Percentiles rank a stretch among this genome's conserved stretches.
These are phyloP conservation scores for Callyntrura sp. DNA, from an alignment of 2,888 invertebrate species.

Conservation along the genomic window DNA sequence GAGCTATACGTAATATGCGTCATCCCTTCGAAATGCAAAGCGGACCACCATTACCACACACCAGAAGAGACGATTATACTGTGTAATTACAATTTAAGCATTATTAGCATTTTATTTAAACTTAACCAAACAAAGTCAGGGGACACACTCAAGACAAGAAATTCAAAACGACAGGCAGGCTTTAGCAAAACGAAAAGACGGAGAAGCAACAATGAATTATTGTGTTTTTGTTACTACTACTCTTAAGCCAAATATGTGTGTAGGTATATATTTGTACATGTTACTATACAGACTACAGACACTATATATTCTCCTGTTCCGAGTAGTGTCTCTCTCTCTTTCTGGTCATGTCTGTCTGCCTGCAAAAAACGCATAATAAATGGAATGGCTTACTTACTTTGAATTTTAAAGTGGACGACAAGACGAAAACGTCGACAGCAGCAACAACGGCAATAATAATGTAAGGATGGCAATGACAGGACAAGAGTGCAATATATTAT, in stretches of 20 bases:
- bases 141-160: conserved; percentile 21
- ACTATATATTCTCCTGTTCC: background rate
- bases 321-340: no score
- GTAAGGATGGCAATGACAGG: conserved; percentile 45
- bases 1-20: background rate
- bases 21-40: background rate
- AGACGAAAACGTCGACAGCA: conserved; percentile 42
- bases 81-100: conserved; percentile 63
- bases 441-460: conserved; percentile 30
- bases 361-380: conserved; percentile 45
- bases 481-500: conserved; percentile 56
- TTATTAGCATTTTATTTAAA: conserved; percentile 58
- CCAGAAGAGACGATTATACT: conserved; percentile 50
- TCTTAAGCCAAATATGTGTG: no score
- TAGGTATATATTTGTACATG: background rate
- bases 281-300: no score
- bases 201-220: conserved; percentile 27
- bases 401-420: conserved; percentile 59
- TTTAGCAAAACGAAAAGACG: background rate
- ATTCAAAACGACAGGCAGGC: background rate
- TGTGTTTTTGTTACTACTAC: conserved; percentile 8
- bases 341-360: conserved; percentile 8
- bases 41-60: conserved; percentile 51
- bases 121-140: conserved; percentile 54
- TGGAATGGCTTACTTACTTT: conserved; percentile 54